Evolutionary conservation across 2,888 invertebrate species (phyloP), one percentile per base, ranked within the genome.

Genomic region (Eurytoma adleriae): DNA sequence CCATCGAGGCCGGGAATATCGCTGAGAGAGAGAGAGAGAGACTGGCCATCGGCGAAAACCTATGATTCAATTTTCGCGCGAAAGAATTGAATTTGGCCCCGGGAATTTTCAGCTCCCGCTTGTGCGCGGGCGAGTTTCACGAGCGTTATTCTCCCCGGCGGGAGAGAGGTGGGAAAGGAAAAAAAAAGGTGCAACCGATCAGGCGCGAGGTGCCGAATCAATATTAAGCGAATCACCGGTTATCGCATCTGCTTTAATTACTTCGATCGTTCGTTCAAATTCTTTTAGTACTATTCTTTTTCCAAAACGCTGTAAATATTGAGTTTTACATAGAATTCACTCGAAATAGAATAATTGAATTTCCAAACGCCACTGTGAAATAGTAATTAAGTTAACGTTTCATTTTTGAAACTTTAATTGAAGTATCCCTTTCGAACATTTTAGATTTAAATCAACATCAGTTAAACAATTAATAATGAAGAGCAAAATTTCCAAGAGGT

Each of bases 21-120:
- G 16, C 52, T 10, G 52, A 7, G 52, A 12, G 27, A 14, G 62
- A 14, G 30, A 62, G 14, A 87, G 87, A 88, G 87, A 85, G 86
- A 86, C 86, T 85, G 88, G 86, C 88, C 85, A 87, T 87, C 85
- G 86, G 83, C 83, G 83, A 84, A 85, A 85, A 85, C 84, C 83
- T 83, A 84, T 84, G 85, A 86, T 86, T 87, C 86, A 85, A 87
- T 82, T 79, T 59, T 70, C 77, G 75, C 64, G 52, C 24, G 14
- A 56, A 66, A 69, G 54, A 79, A 82, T 82, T 75, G 62, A 82
- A 79, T 82, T 82, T 61, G 16, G n/a, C 61, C 40, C 20, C 27
- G 48, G 13, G 56, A 69, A 73, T 73, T 79, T 68, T 20, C 59
- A n/a, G n/a, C n/a, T n/a, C n/a, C n/a, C 66, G 20, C 52, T 78